A percentile compares a stretch with the other conserved stretches of the same genome.
These are phyloP conservation scores for Coptodon bakossiorum DNA, from an alignment of 2,113 vertebrate species.

Conservation along the genomic window DNA sequence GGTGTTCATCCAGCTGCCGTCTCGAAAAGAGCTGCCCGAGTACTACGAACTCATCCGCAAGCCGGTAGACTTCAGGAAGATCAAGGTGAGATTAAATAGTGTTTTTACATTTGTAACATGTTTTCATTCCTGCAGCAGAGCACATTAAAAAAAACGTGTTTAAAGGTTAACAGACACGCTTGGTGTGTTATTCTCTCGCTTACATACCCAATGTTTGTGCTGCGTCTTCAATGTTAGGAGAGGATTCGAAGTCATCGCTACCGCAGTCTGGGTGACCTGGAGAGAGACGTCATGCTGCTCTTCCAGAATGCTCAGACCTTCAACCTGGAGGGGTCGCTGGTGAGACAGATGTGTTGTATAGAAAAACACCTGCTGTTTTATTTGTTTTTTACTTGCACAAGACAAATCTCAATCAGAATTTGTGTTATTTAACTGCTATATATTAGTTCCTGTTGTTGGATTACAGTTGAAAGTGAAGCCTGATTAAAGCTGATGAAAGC, in stretches of 20 bases:
- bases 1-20: slow-evolving; percentile 94
- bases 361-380: background rate
- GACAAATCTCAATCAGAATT: background rate
- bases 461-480: background rate
- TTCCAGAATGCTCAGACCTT: slow-evolving; percentile 95
- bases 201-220: background rate
- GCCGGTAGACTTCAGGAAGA: slow-evolving; percentile 95
- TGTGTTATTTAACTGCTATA: background rate
- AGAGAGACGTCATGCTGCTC: slow-evolving; percentile 91
- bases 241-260: slow-evolving; percentile 89
- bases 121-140: background rate
- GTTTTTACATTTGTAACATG: background rate
- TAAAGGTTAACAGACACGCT: background rate
- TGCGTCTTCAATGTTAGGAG: slow-evolving; percentile 65
- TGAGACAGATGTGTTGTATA: slow-evolving; percentile 42
- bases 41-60: slow-evolving; percentile 96
- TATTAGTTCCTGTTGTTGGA: background rate
- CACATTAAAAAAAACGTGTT: background rate
- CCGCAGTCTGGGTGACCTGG: slow-evolving; percentile 86
- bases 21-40: slow-evolving; percentile 91
- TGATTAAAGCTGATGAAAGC: background rate
- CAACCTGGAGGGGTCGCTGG: slow-evolving; percentile 91
- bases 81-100: slow-evolving; percentile 75
- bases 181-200: background rate
- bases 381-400: background rate